phyloP scores from a whole-genome alignment of 2,797 vertebrate genomes.

The Rhynchotus rufescens region DNA sequence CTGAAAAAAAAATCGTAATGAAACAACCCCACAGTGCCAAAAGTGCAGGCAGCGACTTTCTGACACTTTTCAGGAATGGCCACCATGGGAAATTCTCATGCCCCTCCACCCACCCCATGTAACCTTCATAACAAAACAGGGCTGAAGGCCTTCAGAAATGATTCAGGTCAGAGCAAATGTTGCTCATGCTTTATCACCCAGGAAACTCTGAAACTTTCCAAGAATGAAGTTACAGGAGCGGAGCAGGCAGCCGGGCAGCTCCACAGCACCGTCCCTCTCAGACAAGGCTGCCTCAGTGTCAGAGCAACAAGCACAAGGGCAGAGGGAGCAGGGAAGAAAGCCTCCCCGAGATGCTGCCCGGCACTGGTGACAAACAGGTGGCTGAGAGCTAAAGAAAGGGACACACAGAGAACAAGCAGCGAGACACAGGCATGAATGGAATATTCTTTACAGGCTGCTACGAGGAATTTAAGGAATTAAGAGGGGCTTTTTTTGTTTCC shows the following conservation, averaged over 20 bases:
- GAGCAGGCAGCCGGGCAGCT: conserved; percentile 52
- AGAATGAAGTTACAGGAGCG: conserved; percentile 78
- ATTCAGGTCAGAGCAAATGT: conserved; percentile 72
- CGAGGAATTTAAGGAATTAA: conserved; percentile 65
- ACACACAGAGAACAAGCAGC: conserved; percentile 5
- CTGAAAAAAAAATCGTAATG: conserved; percentile 33
- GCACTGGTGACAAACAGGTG: conserved; percentile 66
- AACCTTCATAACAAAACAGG: conserved; percentile 77
- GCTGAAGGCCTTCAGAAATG: conserved; percentile 72
- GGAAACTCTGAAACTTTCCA: conserved; percentile 83
- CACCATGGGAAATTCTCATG: conserved; percentile 75
- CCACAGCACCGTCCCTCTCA: conserved; percentile 65
- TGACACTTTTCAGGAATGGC: conserved; percentile 45
- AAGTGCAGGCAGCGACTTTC: conserved; percentile 29
- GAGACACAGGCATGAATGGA: conserved; percentile 10
- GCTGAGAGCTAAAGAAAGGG: conserved; percentile 35
- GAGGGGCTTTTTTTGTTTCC: conserved; percentile 15
- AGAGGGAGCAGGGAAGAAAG: conserved; percentile 38
- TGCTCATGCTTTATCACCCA: conserved; percentile 77
- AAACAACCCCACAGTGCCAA: not conserved
- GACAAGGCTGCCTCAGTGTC: conserved; percentile 80
- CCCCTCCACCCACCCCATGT: conserved; percentile 71
- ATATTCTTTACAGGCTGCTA: conserved; percentile 31
- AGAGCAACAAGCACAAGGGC: conserved; percentile 77
- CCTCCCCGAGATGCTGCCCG: conserved; percentile 35